Conservation (phyloP, 2,113 vertebrate genomes). For the Campylorhamphus procurvoides region DNA sequence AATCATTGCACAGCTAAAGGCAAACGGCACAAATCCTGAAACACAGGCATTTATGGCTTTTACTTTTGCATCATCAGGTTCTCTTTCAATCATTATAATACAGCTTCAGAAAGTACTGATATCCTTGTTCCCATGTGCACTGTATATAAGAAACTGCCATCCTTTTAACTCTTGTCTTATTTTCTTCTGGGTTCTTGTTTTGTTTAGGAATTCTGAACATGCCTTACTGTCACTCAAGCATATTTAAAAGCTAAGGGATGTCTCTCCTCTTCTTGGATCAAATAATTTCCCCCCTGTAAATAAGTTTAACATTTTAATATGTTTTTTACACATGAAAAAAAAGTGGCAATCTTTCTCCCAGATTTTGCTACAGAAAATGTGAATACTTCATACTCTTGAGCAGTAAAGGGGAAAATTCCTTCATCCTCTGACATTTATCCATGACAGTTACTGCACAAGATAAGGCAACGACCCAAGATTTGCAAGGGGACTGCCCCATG, state of each 20-base stretch:
- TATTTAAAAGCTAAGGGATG: conserved; percentile 1
- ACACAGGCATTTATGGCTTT: neutral
- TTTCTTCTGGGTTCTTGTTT: neutral
- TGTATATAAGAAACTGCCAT: neutral
- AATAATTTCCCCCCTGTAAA: neutral
- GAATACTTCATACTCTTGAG: conserved; percentile 1
- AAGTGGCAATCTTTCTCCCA: neutral
- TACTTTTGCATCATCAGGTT: neutral
- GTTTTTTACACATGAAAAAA: neutral
- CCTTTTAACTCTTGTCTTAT: neutral
- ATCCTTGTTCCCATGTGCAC: neutral
- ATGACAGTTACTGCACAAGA: conserved; percentile 55
- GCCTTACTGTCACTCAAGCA: neutral
- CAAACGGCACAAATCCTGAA: neutral
- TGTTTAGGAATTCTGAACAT: neutral
- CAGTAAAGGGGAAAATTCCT: conserved; percentile 21
- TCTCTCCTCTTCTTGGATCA: neutral
- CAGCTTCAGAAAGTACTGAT: neutral
- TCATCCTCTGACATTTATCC: conserved; percentile 29
- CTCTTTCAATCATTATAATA: neutral
- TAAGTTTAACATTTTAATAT: conserved; percentile 1
- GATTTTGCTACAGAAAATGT: conserved; percentile 48
- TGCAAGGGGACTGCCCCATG: conserved; percentile 43
- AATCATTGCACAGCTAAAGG: neutral
- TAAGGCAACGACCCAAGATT: conserved; percentile 68